Percentiles rank a stretch among this genome's conserved stretches.
phyloP scores from a whole-genome alignment of 1,140 invertebrate species.

The Drosophila prosaltans region DNA sequence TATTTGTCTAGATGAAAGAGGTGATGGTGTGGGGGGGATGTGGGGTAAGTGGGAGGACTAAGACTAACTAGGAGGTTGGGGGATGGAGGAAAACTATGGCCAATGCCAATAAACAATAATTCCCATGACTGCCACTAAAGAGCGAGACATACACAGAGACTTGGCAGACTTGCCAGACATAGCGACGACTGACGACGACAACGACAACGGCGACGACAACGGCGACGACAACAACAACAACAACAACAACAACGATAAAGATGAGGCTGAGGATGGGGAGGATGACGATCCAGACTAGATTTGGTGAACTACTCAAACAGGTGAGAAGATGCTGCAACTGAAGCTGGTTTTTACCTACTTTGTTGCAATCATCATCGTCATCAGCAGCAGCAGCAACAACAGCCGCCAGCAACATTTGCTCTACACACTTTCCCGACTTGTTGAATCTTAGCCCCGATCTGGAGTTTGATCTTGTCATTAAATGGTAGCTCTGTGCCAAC shows the following conservation, averaged over 20 bases:
- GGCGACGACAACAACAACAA: not conserved
- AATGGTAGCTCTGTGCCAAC: slow-evolving; percentile 47
- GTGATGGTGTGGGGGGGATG: not conserved
- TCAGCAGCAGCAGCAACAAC: slow-evolving; percentile 23
- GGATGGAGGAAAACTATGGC: slow-evolving; percentile 47
- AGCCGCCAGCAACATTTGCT: slow-evolving; percentile 59
- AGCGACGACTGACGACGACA: slow-evolving; percentile 51
- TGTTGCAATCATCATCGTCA: slow-evolving; percentile 68
- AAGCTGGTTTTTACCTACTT: slow-evolving; percentile 76
- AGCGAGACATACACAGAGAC: slow-evolving; percentile 67
- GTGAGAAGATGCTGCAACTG: slow-evolving; percentile 67
- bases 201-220: slow-evolving; percentile 28
- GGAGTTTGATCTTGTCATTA: slow-evolving; percentile 79
- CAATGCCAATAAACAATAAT: slow-evolving; percentile 81
- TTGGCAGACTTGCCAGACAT: slow-evolving; percentile 80
- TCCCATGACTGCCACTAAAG: slow-evolving; percentile 77
- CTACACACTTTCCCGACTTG: slow-evolving; percentile 60
- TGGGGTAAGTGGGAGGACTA: slow-evolving; percentile 37
- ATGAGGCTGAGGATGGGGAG: slow-evolving; percentile 46
- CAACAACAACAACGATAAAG: slow-evolving; percentile 12
- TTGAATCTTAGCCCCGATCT: slow-evolving; percentile 46
- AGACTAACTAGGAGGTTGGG: slow-evolving; percentile 11
- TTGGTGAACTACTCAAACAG: slow-evolving; percentile 60
- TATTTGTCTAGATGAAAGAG: slow-evolving; percentile 44
- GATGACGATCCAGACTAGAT: slow-evolving; percentile 39